phyloP scores from a whole-genome alignment of 2,797 vertebrate species.

The Cichlasoma orientale region DNA sequence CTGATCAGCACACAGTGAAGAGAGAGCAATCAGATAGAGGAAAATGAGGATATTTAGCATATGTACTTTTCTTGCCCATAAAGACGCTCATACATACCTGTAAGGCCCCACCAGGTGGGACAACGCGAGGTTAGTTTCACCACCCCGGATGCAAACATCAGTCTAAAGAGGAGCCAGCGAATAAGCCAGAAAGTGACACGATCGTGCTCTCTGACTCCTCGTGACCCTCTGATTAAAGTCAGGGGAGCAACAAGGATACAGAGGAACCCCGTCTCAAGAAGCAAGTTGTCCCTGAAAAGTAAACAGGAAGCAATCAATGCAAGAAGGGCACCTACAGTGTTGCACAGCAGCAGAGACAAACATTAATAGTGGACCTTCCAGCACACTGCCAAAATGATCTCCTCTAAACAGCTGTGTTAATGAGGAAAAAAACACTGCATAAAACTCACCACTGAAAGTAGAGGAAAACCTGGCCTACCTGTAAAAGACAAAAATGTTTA shows the following conservation, averaged over 20 bases:
- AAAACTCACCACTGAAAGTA: conserved; percentile 96
- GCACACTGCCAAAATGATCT: neutral
- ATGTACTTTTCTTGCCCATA: neutral
- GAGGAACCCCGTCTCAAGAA: conserved; percentile 91
- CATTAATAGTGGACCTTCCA: neutral
- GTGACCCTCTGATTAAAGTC: conserved; percentile 67
- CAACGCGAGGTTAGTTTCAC: conserved; percentile 95
- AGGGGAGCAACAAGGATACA: conserved; percentile 89
- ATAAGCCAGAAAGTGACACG: conserved; percentile 88
- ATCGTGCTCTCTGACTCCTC: conserved; percentile 76
- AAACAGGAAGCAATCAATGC: neutral
- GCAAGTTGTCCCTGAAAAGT: conserved; percentile 87
- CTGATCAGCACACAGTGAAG: conserved; percentile 42
- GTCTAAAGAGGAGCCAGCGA: conserved; percentile 95
- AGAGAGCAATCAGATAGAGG: neutral
- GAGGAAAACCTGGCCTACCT: conserved; percentile 97
- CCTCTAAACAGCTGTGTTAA: neutral
- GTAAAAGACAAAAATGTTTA: conserved; percentile 18
- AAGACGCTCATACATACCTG: conserved; percentile 76
- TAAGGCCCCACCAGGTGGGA: conserved; percentile 97
- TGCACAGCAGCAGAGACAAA: conserved; percentile 23
- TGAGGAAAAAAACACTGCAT: neutral
- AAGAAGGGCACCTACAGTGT: neutral
- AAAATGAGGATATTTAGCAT: neutral
- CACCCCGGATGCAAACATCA: conserved; percentile 95